Percentiles rank a stretch among this genome's conserved stretches.
Conservation (phyloP, 2,797 vertebrate genomes). For the Micropoecilia bifurca region DNA sequence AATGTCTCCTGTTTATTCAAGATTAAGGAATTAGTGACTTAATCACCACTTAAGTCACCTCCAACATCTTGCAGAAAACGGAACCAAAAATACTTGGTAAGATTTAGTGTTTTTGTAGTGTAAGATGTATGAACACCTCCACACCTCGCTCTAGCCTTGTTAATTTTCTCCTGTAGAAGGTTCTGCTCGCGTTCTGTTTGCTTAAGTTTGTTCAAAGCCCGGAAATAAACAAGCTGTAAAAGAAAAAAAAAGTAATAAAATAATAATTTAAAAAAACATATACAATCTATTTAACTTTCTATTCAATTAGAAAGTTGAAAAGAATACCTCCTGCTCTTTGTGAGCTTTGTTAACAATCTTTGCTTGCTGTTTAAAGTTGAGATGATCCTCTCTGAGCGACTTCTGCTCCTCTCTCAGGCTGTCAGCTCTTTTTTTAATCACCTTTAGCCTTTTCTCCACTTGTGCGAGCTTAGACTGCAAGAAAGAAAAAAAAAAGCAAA, state of each 20-base stretch:
- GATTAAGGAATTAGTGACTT: too few relatives aligned
- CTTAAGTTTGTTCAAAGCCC: slow-evolving; percentile 73
- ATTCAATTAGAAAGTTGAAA: not conserved
- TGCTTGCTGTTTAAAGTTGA: slow-evolving; percentile 44
- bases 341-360: slow-evolving; percentile 40
- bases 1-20: too few relatives aligned
- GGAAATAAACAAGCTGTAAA: slow-evolving; percentile 52
- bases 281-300: not conserved
- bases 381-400: slow-evolving; percentile 14
- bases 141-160: slow-evolving; percentile 51
- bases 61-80: too few relatives aligned
- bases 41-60: too few relatives aligned
- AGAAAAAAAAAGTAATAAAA: not conserved
- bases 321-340: slow-evolving; percentile 59
- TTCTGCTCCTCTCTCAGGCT: slow-evolving; percentile 42
- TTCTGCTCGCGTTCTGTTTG: slow-evolving; percentile 72
- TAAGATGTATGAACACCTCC: not conserved
- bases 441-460: slow-evolving; percentile 46
- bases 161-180: slow-evolving; percentile 70
- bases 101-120: too few relatives aligned
- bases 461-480: slow-evolving; percentile 41
- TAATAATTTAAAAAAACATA: not conserved
- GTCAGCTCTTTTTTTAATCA: slow-evolving; percentile 34
- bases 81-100: too few relatives aligned
- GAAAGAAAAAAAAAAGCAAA: not conserved